These are phyloP conservation scores for Megastigmus dorsalis DNA, from an alignment of 2,888 invertebrate genomes.

Conservation along the genomic window DNA sequence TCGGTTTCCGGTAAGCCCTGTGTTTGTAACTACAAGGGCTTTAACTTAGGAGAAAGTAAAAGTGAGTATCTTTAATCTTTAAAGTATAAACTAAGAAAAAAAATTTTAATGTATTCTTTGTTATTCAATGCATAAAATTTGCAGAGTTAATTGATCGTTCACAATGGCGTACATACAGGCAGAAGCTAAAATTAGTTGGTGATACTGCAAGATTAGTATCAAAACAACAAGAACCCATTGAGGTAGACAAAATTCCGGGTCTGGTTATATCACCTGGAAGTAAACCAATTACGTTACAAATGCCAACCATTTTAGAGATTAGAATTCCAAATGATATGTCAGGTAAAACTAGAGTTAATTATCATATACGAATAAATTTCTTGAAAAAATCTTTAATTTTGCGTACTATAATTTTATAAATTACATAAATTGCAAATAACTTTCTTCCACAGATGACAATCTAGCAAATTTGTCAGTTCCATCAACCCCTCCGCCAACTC, in stretches of 20 bases:
- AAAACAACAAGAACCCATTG: constrained; percentile 61
- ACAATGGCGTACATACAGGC: constrained; percentile 71
- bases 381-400: constrained; percentile 1
- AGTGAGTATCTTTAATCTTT: constrained; percentile 56
- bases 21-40: constrained; percentile 75
- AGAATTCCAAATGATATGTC: constrained; percentile 38
- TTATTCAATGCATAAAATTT: no score
- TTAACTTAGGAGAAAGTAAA: constrained; percentile 68
- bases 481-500: constrained; percentile 66
- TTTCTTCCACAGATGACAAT: constrained; percentile 20
- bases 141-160: constrained; percentile 65
- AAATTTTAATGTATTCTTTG: no score
- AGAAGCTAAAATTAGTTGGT: constrained; percentile 65
- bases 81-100: neutral
- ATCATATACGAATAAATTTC: constrained; percentile 20
- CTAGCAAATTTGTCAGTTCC: constrained; percentile 56
- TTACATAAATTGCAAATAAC: neutral
- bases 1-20: constrained; percentile 78
- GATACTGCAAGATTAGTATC: constrained; percentile 64
- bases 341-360: constrained; percentile 36
- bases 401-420: neutral
- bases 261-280: constrained; percentile 66
- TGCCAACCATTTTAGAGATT: constrained; percentile 63
- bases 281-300: constrained; percentile 58
- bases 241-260: constrained; percentile 64